phyloP scores from a whole-genome alignment of 2,113 vertebrate species.

The Ophthalmolycus amberensis region DNA sequence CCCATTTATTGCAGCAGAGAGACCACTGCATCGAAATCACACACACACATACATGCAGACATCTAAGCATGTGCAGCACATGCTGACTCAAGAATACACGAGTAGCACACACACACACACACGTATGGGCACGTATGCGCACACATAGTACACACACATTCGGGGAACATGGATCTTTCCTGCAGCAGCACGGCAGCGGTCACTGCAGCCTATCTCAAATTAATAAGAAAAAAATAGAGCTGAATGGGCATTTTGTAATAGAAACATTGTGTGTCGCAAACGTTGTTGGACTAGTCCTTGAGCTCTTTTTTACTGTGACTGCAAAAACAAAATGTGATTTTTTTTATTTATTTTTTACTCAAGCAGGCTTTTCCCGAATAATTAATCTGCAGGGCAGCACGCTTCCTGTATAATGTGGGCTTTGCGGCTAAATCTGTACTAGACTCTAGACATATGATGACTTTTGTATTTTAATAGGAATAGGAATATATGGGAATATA shows the following conservation, averaged over 20 bases:
- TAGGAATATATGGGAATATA: not conserved
- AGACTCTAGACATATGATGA: not conserved
- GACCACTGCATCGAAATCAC: conserved; percentile 50
- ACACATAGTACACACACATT: conserved; percentile 3
- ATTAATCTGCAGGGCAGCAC: not conserved
- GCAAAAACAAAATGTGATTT: conserved; percentile 20
- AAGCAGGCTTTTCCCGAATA: conserved; percentile 1
- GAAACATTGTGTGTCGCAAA: conserved; percentile 42
- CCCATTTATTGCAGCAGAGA: conserved; percentile 71
- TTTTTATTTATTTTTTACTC: not conserved
- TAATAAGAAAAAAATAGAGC: conserved; percentile 47
- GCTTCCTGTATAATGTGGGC: not conserved
- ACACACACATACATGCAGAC: conserved; percentile 24
- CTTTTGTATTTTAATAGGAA: not conserved
- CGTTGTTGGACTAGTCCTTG: conserved; percentile 13
- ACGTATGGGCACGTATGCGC: not conserved
- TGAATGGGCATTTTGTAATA: conserved; percentile 58
- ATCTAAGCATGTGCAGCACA: conserved; percentile 31
- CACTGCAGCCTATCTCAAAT: conserved; percentile 62
- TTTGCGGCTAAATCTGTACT: not conserved
- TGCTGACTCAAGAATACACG: conserved; percentile 63
- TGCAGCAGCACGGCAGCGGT: conserved; percentile 55
- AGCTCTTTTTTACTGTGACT: conserved; percentile 33
- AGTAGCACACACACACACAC: not conserved
- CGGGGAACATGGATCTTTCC: conserved; percentile 28